A percentile compares a stretch with the other conserved stretches of the same genome.
Conservation (phyloP, 1,140 invertebrate genomes). For the Berghia stephanieae region DNA sequence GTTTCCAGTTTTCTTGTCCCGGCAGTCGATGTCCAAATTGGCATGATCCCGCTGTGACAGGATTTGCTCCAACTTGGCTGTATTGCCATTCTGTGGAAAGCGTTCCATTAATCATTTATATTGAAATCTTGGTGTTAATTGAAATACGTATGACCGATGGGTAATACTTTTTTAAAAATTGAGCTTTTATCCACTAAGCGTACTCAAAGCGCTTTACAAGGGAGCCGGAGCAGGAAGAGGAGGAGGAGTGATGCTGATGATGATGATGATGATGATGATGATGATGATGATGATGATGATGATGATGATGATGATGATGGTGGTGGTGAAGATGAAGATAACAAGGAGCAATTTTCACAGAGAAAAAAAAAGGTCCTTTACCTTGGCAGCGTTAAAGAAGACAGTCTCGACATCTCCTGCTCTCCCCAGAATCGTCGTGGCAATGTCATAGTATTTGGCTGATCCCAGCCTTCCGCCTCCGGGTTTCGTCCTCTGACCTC, state of each 20-base stretch:
- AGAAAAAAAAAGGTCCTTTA: conserved; percentile 31
- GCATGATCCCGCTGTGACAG: conserved; percentile 51
- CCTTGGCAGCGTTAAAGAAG: conserved; percentile 56
- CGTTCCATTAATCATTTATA: not conserved
- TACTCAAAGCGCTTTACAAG: too few species aligned
- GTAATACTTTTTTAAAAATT: not conserved
- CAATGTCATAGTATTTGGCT: conserved; percentile 58
- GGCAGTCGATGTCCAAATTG: conserved; percentile 59
- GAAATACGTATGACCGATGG: not conserved
- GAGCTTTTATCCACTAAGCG: not conserved
- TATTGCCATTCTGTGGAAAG: conserved; percentile 59
- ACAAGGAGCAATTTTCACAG: not conserved
- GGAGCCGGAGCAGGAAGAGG: too few species aligned
- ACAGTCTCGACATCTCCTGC: conserved; percentile 53
- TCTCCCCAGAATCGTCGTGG: conserved; percentile 55
- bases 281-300: not conserved
- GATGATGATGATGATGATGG: conserved; percentile 5
- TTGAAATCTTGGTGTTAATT: not conserved
- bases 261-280: not conserved
- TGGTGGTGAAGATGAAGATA: not conserved
- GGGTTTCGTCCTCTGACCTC: not conserved
- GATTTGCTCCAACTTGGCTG: conserved; percentile 55
- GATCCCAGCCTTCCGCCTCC: not conserved
- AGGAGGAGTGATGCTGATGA: not conserved
- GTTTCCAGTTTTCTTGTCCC: conserved; percentile 63